These are phyloP conservation scores for Orcinus orca DNA, from an alignment of 2,113 vertebrate species.

Conservation along the genomic window DNA sequence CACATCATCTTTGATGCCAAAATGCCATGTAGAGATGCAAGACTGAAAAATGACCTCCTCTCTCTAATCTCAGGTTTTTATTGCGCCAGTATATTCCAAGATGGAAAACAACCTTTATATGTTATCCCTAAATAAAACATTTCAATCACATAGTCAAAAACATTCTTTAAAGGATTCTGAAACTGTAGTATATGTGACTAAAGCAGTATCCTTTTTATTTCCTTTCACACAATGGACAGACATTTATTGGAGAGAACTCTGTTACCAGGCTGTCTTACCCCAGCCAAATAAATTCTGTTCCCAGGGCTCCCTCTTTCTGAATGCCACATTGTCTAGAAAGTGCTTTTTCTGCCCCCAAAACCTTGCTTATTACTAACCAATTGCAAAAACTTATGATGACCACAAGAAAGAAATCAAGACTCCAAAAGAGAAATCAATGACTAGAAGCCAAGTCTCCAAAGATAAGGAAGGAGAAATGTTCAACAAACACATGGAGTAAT, in stretches of 20 bases:
- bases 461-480: not conserved
- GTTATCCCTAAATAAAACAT: not conserved
- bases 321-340: slow-evolving; percentile 47
- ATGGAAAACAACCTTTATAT: slow-evolving; percentile 6
- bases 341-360: not conserved
- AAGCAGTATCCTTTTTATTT: slow-evolving; percentile 52
- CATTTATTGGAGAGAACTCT: slow-evolving; percentile 28
- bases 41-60: not conserved
- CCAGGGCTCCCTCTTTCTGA: slow-evolving; percentile 17
- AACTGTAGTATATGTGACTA: not conserved
- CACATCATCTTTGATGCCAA: not conserved
- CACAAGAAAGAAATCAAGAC: slow-evolving; percentile 7
- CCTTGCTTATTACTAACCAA: not conserved
- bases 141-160: not conserved
- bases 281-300: slow-evolving; percentile 42
- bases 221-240: slow-evolving; percentile 11
- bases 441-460: not conserved
- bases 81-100: not conserved
- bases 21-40: not conserved
- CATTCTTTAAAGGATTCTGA: slow-evolving; percentile 9
- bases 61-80: not conserved
- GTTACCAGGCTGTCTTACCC: not conserved
- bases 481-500: not conserved
- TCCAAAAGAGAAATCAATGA: slow-evolving; percentile 17
- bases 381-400: slow-evolving; percentile 15